These are phyloP conservation scores for Euwallacea fornicatus DNA, from an alignment of 1,140 invertebrate genomes.

Conservation along the genomic window DNA sequence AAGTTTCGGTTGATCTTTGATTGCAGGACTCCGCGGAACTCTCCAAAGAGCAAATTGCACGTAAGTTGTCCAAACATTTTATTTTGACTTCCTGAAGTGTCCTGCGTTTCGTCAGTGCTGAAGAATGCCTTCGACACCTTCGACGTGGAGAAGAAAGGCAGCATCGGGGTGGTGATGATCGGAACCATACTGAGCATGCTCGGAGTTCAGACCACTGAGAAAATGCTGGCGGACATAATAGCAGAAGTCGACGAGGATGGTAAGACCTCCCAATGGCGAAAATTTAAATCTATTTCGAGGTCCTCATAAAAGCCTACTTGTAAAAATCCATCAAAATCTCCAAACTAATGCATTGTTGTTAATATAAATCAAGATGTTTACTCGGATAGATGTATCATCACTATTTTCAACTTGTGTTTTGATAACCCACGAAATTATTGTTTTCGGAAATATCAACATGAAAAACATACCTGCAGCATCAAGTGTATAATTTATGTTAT, in stretches of 20 bases:
- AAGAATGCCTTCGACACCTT: constrained; percentile 82
- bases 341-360: not conserved
- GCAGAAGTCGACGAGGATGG: constrained; percentile 47
- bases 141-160: constrained; percentile 75
- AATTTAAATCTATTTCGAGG: too few relatives aligned
- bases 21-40: constrained; percentile 11
- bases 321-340: too few relatives aligned
- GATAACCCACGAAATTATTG: too few relatives aligned
- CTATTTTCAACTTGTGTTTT: not conserved
- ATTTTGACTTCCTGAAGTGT: not conserved
- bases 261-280: constrained; percentile 5
- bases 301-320: too few relatives aligned
- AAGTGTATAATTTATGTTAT: too few relatives aligned
- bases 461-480: too few relatives aligned
- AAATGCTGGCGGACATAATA: constrained; percentile 59
- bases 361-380: not conserved
- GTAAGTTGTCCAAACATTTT: constrained; percentile 16
- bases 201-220: constrained; percentile 69
- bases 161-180: constrained; percentile 73
- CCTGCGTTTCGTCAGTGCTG: constrained; percentile 60
- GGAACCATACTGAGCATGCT: constrained; percentile 78
- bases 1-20: not conserved
- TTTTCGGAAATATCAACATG: too few relatives aligned
- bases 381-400: not conserved
- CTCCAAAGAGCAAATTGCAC: constrained; percentile 34